phyloP scores from a whole-genome alignment of 2,113 vertebrate genomes.

The Todiramphus chloris region DNA sequence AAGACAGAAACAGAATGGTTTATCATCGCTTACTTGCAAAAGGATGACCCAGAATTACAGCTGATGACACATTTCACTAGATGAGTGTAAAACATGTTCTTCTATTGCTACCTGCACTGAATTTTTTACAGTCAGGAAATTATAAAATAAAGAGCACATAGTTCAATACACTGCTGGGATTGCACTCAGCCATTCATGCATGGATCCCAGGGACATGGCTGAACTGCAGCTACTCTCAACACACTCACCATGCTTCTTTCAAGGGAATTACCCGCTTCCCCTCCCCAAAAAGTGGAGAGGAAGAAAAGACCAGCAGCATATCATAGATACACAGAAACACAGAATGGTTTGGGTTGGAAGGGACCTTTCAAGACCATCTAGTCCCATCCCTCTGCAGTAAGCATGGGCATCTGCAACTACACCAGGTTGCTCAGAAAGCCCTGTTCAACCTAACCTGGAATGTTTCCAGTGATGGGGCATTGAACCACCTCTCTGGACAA shows the following conservation, averaged over 20 bases:
- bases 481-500: neutral
- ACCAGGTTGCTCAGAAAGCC: neutral
- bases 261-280: neutral
- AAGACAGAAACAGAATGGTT: neutral
- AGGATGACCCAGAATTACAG: neutral
- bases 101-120: neutral
- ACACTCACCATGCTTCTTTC: neutral
- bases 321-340: neutral
- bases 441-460: neutral
- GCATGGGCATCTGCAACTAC: neutral
- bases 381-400: neutral
- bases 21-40: neutral
- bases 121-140: neutral
- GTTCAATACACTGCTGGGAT: neutral
- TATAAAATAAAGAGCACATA: neutral
- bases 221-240: neutral
- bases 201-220: neutral
- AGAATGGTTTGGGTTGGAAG: neutral
- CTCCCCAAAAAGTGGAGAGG: neutral
- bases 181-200: neutral
- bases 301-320: neutral
- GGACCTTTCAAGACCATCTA: neutral
- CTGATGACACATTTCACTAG: neutral
- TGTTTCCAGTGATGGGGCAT: neutral
- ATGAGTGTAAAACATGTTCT: neutral